Evolutionary conservation across 2,113 vertebrate species (phyloP).

Genomic region (Crocuta crocuta): DNA sequence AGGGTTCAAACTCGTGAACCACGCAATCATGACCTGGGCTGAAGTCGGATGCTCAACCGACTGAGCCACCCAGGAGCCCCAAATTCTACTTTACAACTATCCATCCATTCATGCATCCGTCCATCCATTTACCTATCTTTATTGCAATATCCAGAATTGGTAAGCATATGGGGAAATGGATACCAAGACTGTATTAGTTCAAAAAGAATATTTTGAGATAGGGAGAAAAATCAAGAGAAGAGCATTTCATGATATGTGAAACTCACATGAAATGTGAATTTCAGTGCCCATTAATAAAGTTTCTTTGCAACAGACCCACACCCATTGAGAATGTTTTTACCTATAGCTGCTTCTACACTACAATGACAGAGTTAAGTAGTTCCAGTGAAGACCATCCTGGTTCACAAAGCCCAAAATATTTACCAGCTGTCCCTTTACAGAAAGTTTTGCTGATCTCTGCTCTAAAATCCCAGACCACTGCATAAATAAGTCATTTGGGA

Average conservation of each 20-base stretch:
- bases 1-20: no score
- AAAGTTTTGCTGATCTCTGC: not conserved
- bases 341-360: not conserved
- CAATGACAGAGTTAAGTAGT: fast-evolving
- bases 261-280: not conserved
- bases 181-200: not conserved
- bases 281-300: not conserved
- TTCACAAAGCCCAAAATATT: not conserved
- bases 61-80: no score
- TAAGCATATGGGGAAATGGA: not conserved
- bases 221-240: not conserved
- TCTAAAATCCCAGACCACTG: not conserved
- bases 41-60: no score
- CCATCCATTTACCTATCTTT: not conserved
- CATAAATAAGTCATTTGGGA: not conserved
- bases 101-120: not conserved
- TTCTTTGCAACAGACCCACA: not conserved
- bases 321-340: not conserved
- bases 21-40: no score
- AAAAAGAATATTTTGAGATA: not conserved
- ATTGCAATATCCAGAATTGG: not conserved
- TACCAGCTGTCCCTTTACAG: not conserved
- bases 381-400: no score
- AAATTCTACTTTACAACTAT: no score
- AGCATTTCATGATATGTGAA: not conserved